These are phyloP conservation scores for Drosophila lacertosa DNA, from an alignment of 1,140 invertebrate species.

Conservation along the genomic window DNA sequence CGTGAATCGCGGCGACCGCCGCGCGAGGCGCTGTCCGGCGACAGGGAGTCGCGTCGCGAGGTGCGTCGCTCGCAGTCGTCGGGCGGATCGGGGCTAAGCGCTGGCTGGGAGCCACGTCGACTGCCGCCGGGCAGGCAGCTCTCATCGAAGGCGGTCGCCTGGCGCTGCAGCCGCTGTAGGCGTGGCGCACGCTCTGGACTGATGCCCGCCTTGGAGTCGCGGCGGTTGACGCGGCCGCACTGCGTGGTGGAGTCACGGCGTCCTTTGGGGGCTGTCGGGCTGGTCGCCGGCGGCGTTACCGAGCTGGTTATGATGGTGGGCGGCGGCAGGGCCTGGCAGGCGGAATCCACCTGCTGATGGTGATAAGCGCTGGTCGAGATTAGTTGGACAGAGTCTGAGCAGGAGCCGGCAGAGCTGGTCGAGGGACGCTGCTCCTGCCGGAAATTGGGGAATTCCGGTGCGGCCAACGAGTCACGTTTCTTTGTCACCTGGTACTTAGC, in stretches of 20 bases:
- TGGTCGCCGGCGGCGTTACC: slow-evolving; percentile 91
- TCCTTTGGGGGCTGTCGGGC: slow-evolving; percentile 87
- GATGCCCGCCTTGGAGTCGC: slow-evolving; percentile 88
- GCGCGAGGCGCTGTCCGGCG: slow-evolving; percentile 92
- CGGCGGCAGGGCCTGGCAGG: slow-evolving; percentile 88
- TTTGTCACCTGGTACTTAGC: slow-evolving; percentile 87
- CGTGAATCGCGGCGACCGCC: slow-evolving; percentile 90
- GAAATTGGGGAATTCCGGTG: slow-evolving; percentile 85
- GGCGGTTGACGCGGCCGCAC: slow-evolving; percentile 87
- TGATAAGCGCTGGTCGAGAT: slow-evolving; percentile 83
- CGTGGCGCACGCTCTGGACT: slow-evolving; percentile 89
- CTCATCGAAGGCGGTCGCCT: slow-evolving; percentile 95
- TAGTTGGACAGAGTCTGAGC: slow-evolving; percentile 84
- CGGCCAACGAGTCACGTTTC: slow-evolving; percentile 87
- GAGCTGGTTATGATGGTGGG: slow-evolving; percentile 92
- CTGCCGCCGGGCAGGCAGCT: slow-evolving; percentile 88
- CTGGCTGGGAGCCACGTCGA: slow-evolving; percentile 91
- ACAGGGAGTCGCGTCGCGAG: slow-evolving; percentile 92
- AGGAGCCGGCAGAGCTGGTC: slow-evolving; percentile 90
- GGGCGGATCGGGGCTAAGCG: slow-evolving; percentile 89
- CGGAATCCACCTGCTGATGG: slow-evolving; percentile 85
- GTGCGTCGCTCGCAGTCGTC: slow-evolving; percentile 87
- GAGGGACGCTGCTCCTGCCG: slow-evolving; percentile 90
- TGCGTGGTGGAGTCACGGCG: slow-evolving; percentile 93
- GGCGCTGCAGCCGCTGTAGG: slow-evolving; percentile 90